These are phyloP conservation scores for Mnemiopsis leidyi DNA, from an alignment of 37 sponge, comb jelly and placozoan species.

Conservation along the genomic window DNA sequence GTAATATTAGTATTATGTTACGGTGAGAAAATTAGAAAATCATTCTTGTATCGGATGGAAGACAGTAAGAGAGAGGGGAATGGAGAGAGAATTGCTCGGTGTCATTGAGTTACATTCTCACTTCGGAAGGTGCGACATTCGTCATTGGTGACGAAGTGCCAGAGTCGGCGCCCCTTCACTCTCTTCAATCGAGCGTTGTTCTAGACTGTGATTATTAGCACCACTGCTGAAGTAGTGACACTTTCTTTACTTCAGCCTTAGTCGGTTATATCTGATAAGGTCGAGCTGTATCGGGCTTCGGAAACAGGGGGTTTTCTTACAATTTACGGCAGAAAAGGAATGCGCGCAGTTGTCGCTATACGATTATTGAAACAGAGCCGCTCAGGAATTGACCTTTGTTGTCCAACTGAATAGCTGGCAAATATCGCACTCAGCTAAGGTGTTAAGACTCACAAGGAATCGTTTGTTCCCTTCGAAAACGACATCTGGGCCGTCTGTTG, in stretches of 20 bases:
- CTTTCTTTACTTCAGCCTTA: no score
- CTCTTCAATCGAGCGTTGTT: no score
- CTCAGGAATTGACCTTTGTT: neutral
- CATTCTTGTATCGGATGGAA: neutral
- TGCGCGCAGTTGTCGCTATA: no score
- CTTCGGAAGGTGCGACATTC: neutral
- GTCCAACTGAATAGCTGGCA: neutral
- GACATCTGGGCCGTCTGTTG: neutral
- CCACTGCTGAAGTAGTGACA: no score
- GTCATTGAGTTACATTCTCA: neutral
- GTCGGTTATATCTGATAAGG: no score
- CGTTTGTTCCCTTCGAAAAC: neutral
- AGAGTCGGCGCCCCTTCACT: neutral
- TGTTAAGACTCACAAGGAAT: neutral
- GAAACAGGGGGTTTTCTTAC: neutral
- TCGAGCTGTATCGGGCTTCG: neutral
- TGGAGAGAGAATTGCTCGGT: neutral
- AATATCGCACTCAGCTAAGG: neutral
- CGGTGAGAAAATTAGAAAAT: constrained; percentile 21
- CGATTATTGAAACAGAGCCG: no score
- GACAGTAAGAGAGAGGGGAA: neutral
- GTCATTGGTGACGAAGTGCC: neutral
- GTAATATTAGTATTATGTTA: constrained; percentile 2
- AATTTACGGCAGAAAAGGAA: neutral
- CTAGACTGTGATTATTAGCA: neutral